Evolutionary conservation across 2,113 vertebrate genomes (phyloP).

Genomic region (Mesembrinibis cayennensis): DNA sequence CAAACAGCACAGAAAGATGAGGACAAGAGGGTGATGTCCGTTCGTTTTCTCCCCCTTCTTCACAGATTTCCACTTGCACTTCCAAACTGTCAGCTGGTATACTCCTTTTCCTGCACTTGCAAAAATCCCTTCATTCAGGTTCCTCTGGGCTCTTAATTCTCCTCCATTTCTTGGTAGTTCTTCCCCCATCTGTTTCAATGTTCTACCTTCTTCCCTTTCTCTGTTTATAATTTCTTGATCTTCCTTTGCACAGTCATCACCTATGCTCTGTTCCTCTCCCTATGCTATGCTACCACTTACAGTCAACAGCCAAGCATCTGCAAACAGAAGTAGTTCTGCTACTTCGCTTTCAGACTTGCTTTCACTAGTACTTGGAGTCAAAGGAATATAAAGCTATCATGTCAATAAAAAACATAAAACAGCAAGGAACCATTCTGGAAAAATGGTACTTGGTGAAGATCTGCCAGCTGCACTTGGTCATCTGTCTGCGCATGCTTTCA

Average conservation of each 20-base stretch:
- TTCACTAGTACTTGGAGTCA: neutral
- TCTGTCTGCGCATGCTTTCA: neutral
- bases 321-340: neutral
- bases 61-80: neutral
- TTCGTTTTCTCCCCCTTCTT: neutral
- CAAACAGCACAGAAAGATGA: fast-evolving
- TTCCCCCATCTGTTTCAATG: neutral
- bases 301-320: neutral
- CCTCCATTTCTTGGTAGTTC: neutral
- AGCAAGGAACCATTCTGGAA: neutral
- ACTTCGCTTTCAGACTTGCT: neutral
- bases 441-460: neutral
- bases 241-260: neutral
- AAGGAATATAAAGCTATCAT: neutral
- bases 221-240: neutral
- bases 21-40: neutral
- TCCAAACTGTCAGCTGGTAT: neutral
- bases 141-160: neutral
- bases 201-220: neutral
- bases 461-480: neutral
- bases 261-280: neutral
- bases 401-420: neutral
- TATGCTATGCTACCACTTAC: neutral
- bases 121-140: neutral
- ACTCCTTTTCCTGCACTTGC: neutral